Evolutionary conservation across 2,113 vertebrate species (phyloP), one percentile per base, ranked within the genome.

Genomic region (Pampusana beccarii): DNA sequence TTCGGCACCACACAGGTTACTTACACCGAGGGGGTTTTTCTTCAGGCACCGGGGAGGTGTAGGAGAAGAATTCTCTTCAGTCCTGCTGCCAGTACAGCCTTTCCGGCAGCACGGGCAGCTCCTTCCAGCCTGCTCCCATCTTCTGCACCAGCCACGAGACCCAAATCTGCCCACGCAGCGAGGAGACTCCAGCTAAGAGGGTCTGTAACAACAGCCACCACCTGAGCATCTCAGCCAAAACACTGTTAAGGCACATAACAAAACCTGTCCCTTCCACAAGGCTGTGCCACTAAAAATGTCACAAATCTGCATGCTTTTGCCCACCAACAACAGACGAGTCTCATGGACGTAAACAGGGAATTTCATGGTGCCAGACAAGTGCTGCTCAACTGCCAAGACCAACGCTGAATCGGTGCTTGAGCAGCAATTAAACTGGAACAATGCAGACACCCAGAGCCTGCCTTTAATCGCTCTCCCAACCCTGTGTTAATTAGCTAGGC

Each of bases 401-500:
- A 93, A 78, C 90, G 21, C 26, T 10, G 81, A 78, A 40, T 60
- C 60, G 29, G 5, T n/a, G 86, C 91, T 67, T 83, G 86, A 94
- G 92, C 80, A 57, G 94, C 85, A 95, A 96, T 95, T 92, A 96
- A 61, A 80, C 4, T 0, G 28, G 84, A 95, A 92, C 94, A 94
- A 95, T 75, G 80, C 77, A 58, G 64, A 70, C 19, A 85, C 23
- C 50, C 18, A 0, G 25, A 80, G 82, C 87, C 87, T 80, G 14
- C 78, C 87, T 92, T 67, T 95, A 93, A 95, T 80, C 85, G 50
- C 46, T 33, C 78, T 75, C 64, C n/a, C 70, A 93, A 23, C 42
- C 46, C 57, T 2, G 51, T 73, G 80, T 69, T 95, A 94, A 96
- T 96, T 86, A 93, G 90, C 78, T 34, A 77, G 86, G 74, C 96